Conservation (phyloP, 2,797 vertebrate genomes). For the Malacoctenus gilli region DNA sequence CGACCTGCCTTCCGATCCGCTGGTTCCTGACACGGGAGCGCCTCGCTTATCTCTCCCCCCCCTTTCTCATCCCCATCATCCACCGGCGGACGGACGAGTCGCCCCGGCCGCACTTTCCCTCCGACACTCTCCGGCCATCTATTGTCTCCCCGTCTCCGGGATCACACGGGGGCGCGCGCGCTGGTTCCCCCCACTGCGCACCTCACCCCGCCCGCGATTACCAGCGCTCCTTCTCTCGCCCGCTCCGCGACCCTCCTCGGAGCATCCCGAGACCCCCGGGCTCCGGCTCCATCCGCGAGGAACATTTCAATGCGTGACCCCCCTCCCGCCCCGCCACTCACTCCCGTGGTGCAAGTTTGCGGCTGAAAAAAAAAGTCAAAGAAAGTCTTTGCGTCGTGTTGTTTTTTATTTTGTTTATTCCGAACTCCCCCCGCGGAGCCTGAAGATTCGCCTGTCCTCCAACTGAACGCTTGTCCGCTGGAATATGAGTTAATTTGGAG, state of each 20-base stretch:
- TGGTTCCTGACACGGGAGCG: constrained; percentile 54
- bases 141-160: constrained; percentile 69
- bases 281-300: background rate
- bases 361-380: constrained; percentile 25
- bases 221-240: constrained; percentile 3
- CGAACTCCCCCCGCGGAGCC: constrained; percentile 4
- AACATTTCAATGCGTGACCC: no score
- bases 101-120: constrained; percentile 70
- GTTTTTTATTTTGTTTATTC: background rate
- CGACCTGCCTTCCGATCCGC: constrained; percentile 54
- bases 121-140: constrained; percentile 58
- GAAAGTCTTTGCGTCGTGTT: background rate
- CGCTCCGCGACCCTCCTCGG: no score
- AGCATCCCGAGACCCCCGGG: no score
- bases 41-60: constrained; percentile 49
- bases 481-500: constrained; percentile 77
- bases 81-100: constrained; percentile 60
- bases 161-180: constrained; percentile 34
- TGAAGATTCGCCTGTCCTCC: no score
- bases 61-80: constrained; percentile 52
- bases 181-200: no score
- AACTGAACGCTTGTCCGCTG: constrained; percentile 32
- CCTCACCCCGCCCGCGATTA: no score
- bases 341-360: constrained; percentile 39
- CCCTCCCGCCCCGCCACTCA: no score